Evolutionary conservation across 2,888 invertebrate genomes (phyloP), one percentile per base, ranked within the genome.

Genomic region (Leucozona laternaria): DNA sequence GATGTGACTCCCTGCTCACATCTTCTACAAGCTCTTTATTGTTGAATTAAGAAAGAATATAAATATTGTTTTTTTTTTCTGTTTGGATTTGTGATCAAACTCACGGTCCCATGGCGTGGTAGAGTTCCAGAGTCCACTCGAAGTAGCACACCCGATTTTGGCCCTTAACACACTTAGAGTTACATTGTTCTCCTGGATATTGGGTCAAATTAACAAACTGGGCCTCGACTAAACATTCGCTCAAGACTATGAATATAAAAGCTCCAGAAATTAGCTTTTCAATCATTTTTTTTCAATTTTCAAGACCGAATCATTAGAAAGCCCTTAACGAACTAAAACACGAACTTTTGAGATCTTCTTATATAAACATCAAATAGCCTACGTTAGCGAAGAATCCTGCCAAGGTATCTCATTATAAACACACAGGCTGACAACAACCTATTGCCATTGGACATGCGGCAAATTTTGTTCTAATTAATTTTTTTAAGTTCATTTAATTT

Each of bases 81-180:
- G 2, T n/a, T n/a, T 13, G n/a, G 45, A 13, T 31, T 15, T 57
- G 4, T 53, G 0, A 15, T 20, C 13, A 10, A 31, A 91, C 91
- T 90, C 88, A 92, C 91, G 89, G 89, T 88, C 93, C 92, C 90
- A 92, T 90, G 0, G 93, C 92, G 76, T 91, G 91, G 89, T 93
- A 94, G 81, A 91, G 90, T 88, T 94, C 93, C 17, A 93, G 72
- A 2, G 89, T 89, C 88, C 93, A 93, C 55, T 91, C 88, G 86
- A 93, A 93, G 86, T 92, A 91, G 88, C 94, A 94, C 7, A 90
- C 88, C 75, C 89, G 89, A 6, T 88, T 85, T 1, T 79, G 76
- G 2, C 88, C 89, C 11, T 70, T 79, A 4, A 79, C 22, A 60
- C 90, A 91, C 3, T 66, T 45, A 22, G 91, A 89, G 50, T 89